These are phyloP conservation scores for Ceratitis capitata DNA, from an alignment of 1,140 invertebrate genomes.

Conservation along the genomic window DNA sequence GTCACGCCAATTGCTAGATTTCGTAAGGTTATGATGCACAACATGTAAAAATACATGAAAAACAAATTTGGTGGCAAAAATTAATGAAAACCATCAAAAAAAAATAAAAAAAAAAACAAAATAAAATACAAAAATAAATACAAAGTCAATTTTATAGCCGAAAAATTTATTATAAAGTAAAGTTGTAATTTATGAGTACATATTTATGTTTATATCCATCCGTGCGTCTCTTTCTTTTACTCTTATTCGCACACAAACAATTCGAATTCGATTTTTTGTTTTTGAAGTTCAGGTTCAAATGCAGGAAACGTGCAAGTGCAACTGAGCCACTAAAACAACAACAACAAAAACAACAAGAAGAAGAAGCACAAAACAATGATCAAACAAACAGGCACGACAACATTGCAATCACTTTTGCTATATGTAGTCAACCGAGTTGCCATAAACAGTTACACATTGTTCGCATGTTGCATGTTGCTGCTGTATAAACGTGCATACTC, in stretches of 20 bases:
- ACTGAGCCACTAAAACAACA: neutral
- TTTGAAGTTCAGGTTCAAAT: slow-evolving; percentile 35
- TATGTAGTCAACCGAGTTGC: slow-evolving; percentile 7
- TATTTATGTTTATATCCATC: neutral
- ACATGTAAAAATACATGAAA: neutral
- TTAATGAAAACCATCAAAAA: neutral
- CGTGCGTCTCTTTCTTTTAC: neutral
- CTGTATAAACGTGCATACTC: neutral
- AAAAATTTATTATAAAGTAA: neutral
- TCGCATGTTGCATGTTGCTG: slow-evolving; percentile 1
- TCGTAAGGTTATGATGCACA: no score
- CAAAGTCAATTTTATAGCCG: neutral
- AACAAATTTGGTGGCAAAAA: neutral
- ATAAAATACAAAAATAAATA: neutral
- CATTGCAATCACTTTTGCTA: slow-evolving; percentile 34
- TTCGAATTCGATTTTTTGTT: slow-evolving; percentile 14
- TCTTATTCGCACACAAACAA: neutral
- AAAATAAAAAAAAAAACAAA: neutral
- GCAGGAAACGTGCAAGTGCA: slow-evolving; percentile 23
- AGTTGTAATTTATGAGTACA: neutral
- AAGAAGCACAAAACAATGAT: no score
- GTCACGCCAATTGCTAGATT: neutral
- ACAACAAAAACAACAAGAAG: neutral
- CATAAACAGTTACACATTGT: slow-evolving; percentile 8
- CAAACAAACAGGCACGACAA: slow-evolving; percentile 1